These are phyloP conservation scores for Laspeyria flexula DNA, from an alignment of 2,888 invertebrate species.

Conservation along the genomic window DNA sequence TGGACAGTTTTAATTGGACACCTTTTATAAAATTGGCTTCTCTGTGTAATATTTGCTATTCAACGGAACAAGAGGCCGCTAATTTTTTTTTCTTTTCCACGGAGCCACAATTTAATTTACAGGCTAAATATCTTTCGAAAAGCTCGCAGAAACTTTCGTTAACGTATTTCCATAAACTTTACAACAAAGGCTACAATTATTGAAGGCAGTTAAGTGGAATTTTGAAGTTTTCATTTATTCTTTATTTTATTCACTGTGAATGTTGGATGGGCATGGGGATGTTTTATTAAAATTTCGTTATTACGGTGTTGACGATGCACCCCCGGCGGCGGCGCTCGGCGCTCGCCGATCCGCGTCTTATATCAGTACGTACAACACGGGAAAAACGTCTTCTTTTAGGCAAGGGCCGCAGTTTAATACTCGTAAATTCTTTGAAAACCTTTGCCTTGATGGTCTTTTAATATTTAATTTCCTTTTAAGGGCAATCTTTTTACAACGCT, in stretches of 20 bases:
- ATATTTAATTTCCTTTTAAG: slow-evolving; percentile 80
- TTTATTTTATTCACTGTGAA: slow-evolving; percentile 57
- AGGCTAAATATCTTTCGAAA: slow-evolving; percentile 43
- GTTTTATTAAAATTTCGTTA: slow-evolving; percentile 79
- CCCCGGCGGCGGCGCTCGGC: slow-evolving; percentile 30
- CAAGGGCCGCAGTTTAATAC: slow-evolving; percentile 68
- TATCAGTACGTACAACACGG: slow-evolving; percentile 44
- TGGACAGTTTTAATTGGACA: slow-evolving; percentile 67
- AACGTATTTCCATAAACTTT: slow-evolving; percentile 50
- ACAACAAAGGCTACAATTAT: slow-evolving; percentile 62
- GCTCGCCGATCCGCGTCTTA: slow-evolving; percentile 33
- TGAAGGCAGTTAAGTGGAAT: slow-evolving; percentile 59
- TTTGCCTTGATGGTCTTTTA: slow-evolving; percentile 74
- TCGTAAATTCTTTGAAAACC: slow-evolving; percentile 74
- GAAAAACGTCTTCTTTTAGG: slow-evolving; percentile 59
- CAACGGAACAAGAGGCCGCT: slow-evolving; percentile 42
- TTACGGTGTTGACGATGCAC: slow-evolving; percentile 65
- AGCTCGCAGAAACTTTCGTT: slow-evolving; percentile 45
- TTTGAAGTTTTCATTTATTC: slow-evolving; percentile 59
- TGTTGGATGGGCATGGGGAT: slow-evolving; percentile 54
- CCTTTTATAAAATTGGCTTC: slow-evolving; percentile 49
- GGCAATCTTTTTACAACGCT: slow-evolving; percentile 53
- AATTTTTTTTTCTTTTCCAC: slow-evolving; percentile 48
- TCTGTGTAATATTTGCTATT: slow-evolving; percentile 41
- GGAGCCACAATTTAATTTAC: slow-evolving; percentile 37